Percentiles rank a stretch among this genome's conserved stretches.
Conservation (phyloP, 2,113 vertebrate genomes). For the Acanthisitta chloris region DNA sequence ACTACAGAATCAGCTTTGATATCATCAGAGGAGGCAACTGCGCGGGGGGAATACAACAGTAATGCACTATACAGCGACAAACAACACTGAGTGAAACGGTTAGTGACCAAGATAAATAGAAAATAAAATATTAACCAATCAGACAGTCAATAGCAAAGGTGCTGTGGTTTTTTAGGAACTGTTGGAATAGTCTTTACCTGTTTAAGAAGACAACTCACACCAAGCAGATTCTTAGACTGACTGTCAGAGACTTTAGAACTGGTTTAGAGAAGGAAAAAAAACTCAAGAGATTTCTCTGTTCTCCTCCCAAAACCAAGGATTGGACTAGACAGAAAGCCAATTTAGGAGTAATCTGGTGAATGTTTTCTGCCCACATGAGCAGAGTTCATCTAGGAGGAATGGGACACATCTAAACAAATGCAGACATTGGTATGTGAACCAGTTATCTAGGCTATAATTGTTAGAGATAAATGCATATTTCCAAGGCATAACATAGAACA, state of each 20-base stretch:
- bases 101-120: neutral
- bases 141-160: neutral
- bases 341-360: neutral
- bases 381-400: neutral
- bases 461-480: neutral
- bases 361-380: neutral
- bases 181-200: rapidly evolving
- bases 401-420: neutral
- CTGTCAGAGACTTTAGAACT: neutral
- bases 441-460: neutral
- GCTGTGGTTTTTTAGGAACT: neutral
- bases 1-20: neutral
- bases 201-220: neutral
- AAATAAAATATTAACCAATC: neutral
- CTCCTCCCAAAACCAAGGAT: neutral
- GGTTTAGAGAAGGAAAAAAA: neutral
- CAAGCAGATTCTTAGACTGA: neutral
- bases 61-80: neutral
- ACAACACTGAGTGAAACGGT: neutral
- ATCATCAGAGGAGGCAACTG: neutral
- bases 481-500: rapidly evolving
- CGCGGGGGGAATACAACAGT: rapidly evolving
- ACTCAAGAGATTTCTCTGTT: neutral
- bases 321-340: neutral
- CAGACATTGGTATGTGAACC: neutral